Evolutionary conservation across 2,113 vertebrate genomes (phyloP), one percentile per base, ranked within the genome.

Genomic region (Barbus barbus): DNA sequence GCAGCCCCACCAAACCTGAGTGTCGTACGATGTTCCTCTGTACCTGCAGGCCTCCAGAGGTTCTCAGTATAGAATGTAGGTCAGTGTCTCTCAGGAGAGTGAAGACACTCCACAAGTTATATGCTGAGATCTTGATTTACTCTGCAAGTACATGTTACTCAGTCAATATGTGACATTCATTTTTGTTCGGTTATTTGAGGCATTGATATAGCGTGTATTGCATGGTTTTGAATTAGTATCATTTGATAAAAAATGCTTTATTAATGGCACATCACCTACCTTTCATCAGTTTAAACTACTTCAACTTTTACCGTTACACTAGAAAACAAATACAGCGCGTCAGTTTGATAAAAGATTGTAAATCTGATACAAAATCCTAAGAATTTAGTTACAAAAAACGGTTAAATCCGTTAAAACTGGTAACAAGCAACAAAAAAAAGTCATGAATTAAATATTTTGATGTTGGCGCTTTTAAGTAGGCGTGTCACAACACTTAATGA

Each of bases 11-110:
- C 38, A 28, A 79, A 79, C n/a, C 56, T 16, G n/a, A 61, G 58
- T 24, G 11, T 75, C 24, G 18, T 73, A 31, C n/a, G 51, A 78
- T 51, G 24, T 24, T 28, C 1, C 38, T 2, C 83, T 73, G 44
- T 3, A 3, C 18, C 51, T 78, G 61, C 28, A 69, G 24, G 83
- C 85, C 84, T 86, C 87, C 69, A 77, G 78, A 78, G 44, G 16
- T 74, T 86, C 86, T 81, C 51, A 33, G 85, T 87, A 87, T 89
- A 89, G 88, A 56, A 88, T 89, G 24, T 85, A 82, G 90, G 89
- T 78, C 89, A 84, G 7, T 28, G 20, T n/a, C 44, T 87, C 88
- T 56, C 36, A 14, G 33, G 87, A 72, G 84, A 56, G 2, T 24
- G n/a, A 31, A 18, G 48, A 51, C 6, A 24, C 20, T 36, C 36